Percentiles rank a stretch among this genome's conserved stretches.
Evolutionary conservation across 2,888 invertebrate species (phyloP).

Genomic region (Digitonthophagus gazella): DNA sequence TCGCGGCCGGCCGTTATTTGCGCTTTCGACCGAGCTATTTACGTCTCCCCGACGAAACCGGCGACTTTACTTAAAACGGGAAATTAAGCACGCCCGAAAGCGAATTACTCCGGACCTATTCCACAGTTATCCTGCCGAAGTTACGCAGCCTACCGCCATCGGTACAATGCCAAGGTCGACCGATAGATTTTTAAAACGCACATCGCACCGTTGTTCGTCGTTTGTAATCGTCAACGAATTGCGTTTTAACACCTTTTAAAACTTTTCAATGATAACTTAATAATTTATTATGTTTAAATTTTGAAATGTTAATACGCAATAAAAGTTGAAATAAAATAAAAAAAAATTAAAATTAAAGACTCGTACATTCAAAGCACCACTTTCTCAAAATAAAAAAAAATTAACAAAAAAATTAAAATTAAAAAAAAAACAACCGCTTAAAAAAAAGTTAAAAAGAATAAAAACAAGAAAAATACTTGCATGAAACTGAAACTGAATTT

Average conservation of each 20-base stretch:
- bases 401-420: no score
- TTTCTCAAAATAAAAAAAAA: no score
- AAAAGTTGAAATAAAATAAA: no score
- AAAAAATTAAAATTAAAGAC: no score
- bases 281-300: slow-evolving; percentile 2
- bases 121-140: background rate
- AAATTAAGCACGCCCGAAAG: background rate
- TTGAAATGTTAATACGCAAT: slow-evolving; percentile 1
- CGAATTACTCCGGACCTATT: background rate
- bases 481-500: no score
- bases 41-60: background rate
- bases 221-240: no score
- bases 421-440: no score
- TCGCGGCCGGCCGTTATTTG: background rate
- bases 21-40: background rate
- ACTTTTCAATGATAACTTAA: background rate
- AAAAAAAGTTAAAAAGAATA: no score
- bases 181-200: background rate
- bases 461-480: no score
- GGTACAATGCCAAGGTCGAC: background rate
- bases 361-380: no score
- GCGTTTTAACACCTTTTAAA: background rate
- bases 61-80: background rate
- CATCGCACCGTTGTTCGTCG: background rate
- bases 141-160: background rate